Percentiles rank a stretch among this genome's conserved stretches.
These are phyloP conservation scores for Grus americana DNA, from an alignment of 2,113 vertebrate genomes.

Conservation along the genomic window DNA sequence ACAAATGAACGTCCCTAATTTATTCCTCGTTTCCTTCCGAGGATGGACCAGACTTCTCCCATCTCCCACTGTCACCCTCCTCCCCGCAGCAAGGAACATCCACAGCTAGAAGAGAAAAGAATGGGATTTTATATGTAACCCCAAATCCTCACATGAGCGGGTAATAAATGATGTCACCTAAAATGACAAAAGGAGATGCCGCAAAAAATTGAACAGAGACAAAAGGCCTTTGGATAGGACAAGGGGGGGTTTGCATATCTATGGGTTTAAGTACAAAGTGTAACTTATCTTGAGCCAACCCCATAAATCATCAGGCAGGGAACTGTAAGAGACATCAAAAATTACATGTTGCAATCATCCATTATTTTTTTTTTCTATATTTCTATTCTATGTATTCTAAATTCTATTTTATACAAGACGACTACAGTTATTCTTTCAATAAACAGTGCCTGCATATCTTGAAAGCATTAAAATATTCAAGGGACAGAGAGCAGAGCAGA, in stretches of 20 bases:
- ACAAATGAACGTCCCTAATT: neutral
- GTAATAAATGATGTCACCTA: neutral
- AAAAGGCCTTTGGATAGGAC: neutral
- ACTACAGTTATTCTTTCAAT: neutral
- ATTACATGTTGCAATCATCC: neutral
- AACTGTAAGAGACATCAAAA: neutral
- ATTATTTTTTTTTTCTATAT: neutral
- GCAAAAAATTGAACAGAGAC: neutral
- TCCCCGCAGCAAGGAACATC: neutral
- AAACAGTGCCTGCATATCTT: neutral
- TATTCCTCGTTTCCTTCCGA: neutral
- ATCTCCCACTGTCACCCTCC: neutral
- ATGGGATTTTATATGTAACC: neutral
- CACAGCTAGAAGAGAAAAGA: neutral
- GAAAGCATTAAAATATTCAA: neutral
- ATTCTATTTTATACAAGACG: neutral
- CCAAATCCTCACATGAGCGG: neutral
- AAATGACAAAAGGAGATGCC: neutral
- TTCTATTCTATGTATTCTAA: neutral
- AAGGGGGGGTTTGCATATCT: neutral
- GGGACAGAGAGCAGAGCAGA: neutral
- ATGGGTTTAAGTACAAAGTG: fast-evolving
- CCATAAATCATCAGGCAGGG: fast-evolving
- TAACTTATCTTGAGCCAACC: neutral
- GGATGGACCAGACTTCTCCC: neutral